Evolutionary conservation across 1,140 invertebrate genomes (phyloP), one percentile per base, ranked within the genome.

Genomic region (Bombus sylvicola): DNA sequence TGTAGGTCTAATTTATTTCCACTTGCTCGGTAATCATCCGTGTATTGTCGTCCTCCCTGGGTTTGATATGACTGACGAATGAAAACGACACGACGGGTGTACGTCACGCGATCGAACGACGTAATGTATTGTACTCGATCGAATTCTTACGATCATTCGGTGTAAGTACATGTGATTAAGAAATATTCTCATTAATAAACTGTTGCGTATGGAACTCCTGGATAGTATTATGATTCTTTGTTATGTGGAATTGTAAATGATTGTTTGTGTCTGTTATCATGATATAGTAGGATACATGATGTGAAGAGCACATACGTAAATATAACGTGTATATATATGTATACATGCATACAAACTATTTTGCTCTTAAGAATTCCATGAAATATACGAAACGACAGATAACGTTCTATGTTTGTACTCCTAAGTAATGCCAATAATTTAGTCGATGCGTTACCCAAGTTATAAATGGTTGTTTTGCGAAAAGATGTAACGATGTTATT

Each of bases 401-500:
- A 59, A 72, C 18, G 15, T 15, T 57, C 18, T 15, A 53, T 10
- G 41, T 76, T 83, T 31, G 10, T 37, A 37, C n/a, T 22, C 18
- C 10, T 80, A 37, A 47, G 57, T 12, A 37, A n/a, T 10, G 10
- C 12, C n/a, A 39, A n/a, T 71, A 80, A 71, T 79, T 71, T 2
- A 84, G n/a, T 22, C 28, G 13, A 71, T 39, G 66, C 22, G 1
- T 72, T 41, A 15, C 2, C 31, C 47, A 28, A 10, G 41, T 62
- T 79, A 62, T 10, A 68, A 72, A 72, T 80, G 39, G 12, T 47
- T 18, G 10, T 64, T 85, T 47, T 57, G 28, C 1, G 13, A 3
- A 53, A 78, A 41, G 6, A 25, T 25, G 18, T 57, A 78, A 47
- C 13, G 39, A 66, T 39, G 34, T 72, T 72, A 83, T 83, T 79